Evolutionary conservation across 2,888 invertebrate genomes (phyloP), one percentile per base, ranked within the genome.

Genomic region (Ryuthela nishihirai): DNA sequence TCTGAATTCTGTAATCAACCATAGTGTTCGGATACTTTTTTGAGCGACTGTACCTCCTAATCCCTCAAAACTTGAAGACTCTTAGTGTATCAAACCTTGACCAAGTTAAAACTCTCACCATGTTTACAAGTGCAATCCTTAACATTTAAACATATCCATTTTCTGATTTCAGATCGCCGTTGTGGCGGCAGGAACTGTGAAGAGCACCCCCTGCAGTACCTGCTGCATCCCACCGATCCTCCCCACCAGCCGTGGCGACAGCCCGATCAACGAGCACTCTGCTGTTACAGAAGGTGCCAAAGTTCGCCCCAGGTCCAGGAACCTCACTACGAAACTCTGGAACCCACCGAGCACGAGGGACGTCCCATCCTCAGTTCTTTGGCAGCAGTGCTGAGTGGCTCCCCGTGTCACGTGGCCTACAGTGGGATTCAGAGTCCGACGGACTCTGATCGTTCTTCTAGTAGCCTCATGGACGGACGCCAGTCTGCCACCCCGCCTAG

Each of bases 351-450:
- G 18, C 23, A 50, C 47, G 58, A 59, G 18, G 58, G 52, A 25
- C 58, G 52, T 21, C 58, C 58, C 38, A 46, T 60, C 35, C 39
- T 60, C 54, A 60, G 60, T 47, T 54, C 54, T 26, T 40, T 54
- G 60, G 49, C 60, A 18, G 54, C 54, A 32, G 54, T 54, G 50
- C 25, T 60, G 46, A 60, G 43, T 35, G 43, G 44, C n/a, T 41
- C 44, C 9, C 59, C 54, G 10, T 49, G 54, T 25, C 61, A 41
- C n/a, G 61, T 61, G 18, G 61, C 55, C 1, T 62, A 62, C 38
- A 55, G 61, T 34, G 61, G 61, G n/a, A 62, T 62, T 10, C 54
- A 62, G 47, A 62, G 61, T 35, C 61, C 61, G 1, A 62, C 55
- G 9, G 61, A 62, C 45, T 62, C 61, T 17, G 55, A 55, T 6